A percentile compares a stretch with the other conserved stretches of the same genome.
phyloP scores from a whole-genome alignment of 2,113 vertebrate genomes.

The Pleuronectes platessa region DNA sequence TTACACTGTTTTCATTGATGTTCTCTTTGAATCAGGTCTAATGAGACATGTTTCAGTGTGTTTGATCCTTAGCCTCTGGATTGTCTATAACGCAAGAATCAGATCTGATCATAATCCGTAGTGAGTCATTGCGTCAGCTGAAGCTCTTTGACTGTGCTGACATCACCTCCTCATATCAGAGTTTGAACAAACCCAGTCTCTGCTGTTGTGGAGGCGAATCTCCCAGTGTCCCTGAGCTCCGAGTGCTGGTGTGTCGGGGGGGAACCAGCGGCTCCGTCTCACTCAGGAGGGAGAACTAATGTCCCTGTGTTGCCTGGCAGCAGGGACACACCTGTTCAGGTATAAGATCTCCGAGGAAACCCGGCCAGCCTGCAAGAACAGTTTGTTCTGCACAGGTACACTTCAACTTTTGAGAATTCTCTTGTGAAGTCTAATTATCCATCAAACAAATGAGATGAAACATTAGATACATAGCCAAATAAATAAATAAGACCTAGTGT shows the following conservation, averaged over 20 bases:
- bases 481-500: not conserved
- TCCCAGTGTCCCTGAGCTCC: conserved; percentile 2
- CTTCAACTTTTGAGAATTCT: not conserved
- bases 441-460: no score
- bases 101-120: not conserved
- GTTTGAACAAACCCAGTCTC: conserved; percentile 27
- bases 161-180: conserved; percentile 2
- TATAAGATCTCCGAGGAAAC: conserved; percentile 32
- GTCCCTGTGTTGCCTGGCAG: conserved; percentile 58
- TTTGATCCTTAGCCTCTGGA: not conserved
- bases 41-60: not conserved
- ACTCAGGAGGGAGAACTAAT: conserved; percentile 8
- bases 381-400: conserved; percentile 16
- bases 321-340: conserved; percentile 30
- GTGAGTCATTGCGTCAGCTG: not conserved
- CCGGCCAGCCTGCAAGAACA: conserved; percentile 6
- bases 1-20: no score
- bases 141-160: no score
- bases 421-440: not conserved
- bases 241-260: conserved; percentile 12
- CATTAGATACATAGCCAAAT: no score
- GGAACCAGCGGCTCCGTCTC: conserved; percentile 31
- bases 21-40: no score
- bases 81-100: not conserved
- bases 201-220: conserved; percentile 8